Evolutionary conservation across 2,113 vertebrate genomes (phyloP), one percentile per base, ranked within the genome.

Genomic region (Nibea coibor): DNA sequence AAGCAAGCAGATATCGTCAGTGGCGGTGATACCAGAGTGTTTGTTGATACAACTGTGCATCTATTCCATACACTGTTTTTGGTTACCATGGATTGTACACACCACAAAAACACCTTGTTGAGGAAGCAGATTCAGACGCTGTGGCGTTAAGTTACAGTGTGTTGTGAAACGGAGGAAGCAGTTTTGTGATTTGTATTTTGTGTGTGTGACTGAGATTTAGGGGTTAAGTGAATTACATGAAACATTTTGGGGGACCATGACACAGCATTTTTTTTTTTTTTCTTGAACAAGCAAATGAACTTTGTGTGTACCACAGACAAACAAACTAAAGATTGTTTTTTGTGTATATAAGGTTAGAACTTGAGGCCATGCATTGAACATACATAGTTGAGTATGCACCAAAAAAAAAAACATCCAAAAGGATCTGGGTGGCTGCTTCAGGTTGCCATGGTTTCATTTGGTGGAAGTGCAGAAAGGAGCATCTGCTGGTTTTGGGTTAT

Each of bases 121-220:
- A 61, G 15, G 48, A 65, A 51, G 10, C 15, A 43, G 24, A 66
- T 50, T 71, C 16, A 5, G 28, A 56, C 10, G 10, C 16, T n/a
- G 31, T 53, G 17, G 8, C 28, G 70, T 54, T 42, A 43, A 16
- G 42, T 77, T 42, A 62, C 9, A 26, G 5, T 31, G 2, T 78
- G 58, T 54, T 80, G 53, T 57, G 15, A 69, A 39, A 39, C 24
- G 28, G 16, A 63, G 20, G 15, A 54, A 43, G 19, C 12, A 0
- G 11, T 62, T 72, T 78, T 24, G 22, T 53, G 28, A 62, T 72
- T 80, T 58, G 24, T 56, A 5, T 50, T 64, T 20, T 14, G 51
- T 71, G 20, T 57, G 42, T 58, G 53, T 70, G 43, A 1, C 35
- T 39, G 35, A 39, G 35, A 39, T 39, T 39, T 45, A 15, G 39